Evolutionary conservation across 2,888 invertebrate genomes (phyloP), one percentile per base, ranked within the genome.

Genomic region (Drosophila niveifrons): DNA sequence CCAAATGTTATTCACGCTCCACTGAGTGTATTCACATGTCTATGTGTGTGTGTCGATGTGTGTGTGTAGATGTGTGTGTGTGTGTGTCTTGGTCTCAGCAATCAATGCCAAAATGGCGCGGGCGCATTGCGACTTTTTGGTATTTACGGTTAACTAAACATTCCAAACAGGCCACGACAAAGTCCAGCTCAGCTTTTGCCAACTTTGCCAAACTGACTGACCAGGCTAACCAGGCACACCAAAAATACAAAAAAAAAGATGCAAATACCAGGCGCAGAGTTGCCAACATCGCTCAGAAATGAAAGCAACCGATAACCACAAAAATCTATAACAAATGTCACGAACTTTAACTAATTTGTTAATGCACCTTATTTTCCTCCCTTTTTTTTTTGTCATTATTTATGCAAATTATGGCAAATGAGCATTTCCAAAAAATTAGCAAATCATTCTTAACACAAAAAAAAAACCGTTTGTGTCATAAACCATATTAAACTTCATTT

Each of bases 1-100:
- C 89, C 86, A 85, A 90, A 90, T 90, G 90, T 89, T 90, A 90
- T 90, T 89, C 90, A 86, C 89, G 90, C 89, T 82, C 80, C 78
- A 80, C 75, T 75, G 82, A 78, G 70, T 82, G 78, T 75, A 78
- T 71, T 76, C 70, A 75, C 76, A 75, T 75, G 67, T 67, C 43
- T 58, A 66, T 39, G 28, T 62, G 17, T 58, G 10, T 55, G 18
- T 58, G 17, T 57, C n/a, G n/a, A 28, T 47, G 51, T 61, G 9
- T 63, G 23, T 61, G 52, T 65, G 2, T 31, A 9, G 13, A n/a
- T 64, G 34, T 44, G 17, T 66, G 47, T 52, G 46, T 62, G 63
- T 52, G 53, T 36, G 36, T 47, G 68, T 43, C 61, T 74, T 73
- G 70, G 75, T 73, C 75, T 63, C 72, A 72, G 82, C 82, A 82